Conservation (phyloP, 2,888 invertebrate genomes). For the Rhingia campestris region DNA sequence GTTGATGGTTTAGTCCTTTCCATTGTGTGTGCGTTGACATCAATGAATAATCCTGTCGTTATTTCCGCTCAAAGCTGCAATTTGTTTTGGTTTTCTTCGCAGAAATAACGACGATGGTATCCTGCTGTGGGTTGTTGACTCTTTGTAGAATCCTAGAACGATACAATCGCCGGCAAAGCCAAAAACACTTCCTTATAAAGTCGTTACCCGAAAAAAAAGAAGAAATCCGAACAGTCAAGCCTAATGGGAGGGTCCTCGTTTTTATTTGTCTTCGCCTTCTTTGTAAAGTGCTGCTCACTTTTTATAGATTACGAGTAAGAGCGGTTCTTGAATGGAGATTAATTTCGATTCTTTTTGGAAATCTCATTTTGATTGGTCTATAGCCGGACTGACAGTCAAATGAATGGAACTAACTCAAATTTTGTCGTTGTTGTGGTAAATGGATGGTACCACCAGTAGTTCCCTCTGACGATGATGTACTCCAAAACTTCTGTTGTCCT, state of each 20-base stretch:
- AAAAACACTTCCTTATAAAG: conserved; percentile 52
- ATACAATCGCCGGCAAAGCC: conserved; percentile 42
- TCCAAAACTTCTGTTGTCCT: neutral
- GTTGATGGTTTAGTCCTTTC: conserved; percentile 44
- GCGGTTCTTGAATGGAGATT: conserved; percentile 48
- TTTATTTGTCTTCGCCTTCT: neutral
- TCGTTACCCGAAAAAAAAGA: conserved; percentile 28
- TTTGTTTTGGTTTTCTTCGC: neutral
- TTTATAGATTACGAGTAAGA: conserved; percentile 46
- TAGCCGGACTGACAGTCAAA: neutral
- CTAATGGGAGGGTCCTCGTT: conserved; percentile 25
- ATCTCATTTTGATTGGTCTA: conserved; percentile 20
- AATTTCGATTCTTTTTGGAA: conserved; percentile 31
- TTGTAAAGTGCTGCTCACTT: conserved; percentile 25
- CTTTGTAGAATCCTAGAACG: conserved; percentile 11
- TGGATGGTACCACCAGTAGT: too few species aligned
- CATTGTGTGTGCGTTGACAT: conserved; percentile 56
- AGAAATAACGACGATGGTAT: conserved; percentile 5
- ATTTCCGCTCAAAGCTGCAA: conserved; percentile 57
- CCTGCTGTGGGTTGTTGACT: conserved; percentile 29
- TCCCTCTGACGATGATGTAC: too few species aligned
- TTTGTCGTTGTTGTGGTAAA: conserved; percentile 6
- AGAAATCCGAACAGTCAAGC: conserved; percentile 23
- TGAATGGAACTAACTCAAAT: neutral
- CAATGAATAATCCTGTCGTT: conserved; percentile 58